Evolutionary conservation across 2,113 vertebrate genomes (phyloP).

Genomic region (Archilochus colubris): DNA sequence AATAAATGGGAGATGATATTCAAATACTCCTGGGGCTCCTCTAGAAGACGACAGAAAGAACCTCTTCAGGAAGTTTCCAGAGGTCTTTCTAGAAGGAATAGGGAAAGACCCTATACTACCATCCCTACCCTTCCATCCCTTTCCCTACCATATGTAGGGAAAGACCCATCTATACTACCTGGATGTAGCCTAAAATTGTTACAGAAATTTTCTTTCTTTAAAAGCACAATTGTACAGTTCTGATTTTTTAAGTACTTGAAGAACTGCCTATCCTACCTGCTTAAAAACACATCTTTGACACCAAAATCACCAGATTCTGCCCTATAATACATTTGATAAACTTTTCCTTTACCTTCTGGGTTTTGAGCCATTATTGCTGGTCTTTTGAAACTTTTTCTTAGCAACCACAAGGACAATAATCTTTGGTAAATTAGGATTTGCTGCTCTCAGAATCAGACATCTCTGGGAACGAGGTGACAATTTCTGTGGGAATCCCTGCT

Average conservation of each 20-base stretch:
- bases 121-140: too few species aligned
- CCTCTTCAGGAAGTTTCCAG: not conserved
- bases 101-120: too few species aligned
- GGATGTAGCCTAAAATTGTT: not conserved
- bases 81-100: not conserved
- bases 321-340: not conserved
- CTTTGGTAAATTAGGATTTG: not conserved
- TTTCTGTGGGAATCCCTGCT: not conserved
- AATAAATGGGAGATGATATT: not conserved
- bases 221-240: not conserved
- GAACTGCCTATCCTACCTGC: not conserved
- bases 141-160: too few species aligned
- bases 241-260: not conserved
- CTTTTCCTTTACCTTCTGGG: not conserved
- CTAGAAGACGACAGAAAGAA: not conserved
- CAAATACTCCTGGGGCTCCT: not conserved
- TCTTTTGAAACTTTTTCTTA: not conserved
- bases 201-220: not conserved
- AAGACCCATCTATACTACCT: not conserved
- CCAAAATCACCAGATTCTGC: not conserved
- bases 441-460: not conserved
- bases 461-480: not conserved
- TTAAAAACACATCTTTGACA: not conserved
- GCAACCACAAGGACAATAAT: not conserved
- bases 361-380: not conserved